Percentiles rank a stretch among this genome's conserved stretches.
These are phyloP conservation scores for Malurus alboscapulatus DNA, from an alignment of 2,113 vertebrate genomes.

Conservation along the genomic window DNA sequence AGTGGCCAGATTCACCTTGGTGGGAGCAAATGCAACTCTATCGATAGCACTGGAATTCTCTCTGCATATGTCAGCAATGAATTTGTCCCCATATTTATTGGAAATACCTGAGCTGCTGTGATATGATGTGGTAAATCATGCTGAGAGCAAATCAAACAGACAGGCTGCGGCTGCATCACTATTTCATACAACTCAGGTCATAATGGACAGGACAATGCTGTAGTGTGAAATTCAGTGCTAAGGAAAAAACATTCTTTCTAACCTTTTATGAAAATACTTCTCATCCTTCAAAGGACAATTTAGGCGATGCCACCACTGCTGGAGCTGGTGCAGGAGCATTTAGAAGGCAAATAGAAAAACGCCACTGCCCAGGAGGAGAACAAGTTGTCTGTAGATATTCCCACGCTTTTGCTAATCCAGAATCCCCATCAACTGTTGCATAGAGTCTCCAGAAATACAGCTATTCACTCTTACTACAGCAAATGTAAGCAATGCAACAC, in stretches of 20 bases:
- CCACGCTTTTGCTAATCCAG: slow-evolving; percentile 1
- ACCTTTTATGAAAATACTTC: slow-evolving; percentile 46
- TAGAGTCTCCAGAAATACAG: slow-evolving; percentile 52
- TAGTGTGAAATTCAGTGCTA: slow-evolving; percentile 39
- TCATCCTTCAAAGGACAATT: slow-evolving; percentile 52
- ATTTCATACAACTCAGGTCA: slow-evolving; percentile 28
- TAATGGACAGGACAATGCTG: slow-evolving; percentile 30
- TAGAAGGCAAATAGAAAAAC: slow-evolving; percentile 38
- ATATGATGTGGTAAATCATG: slow-evolving; percentile 48
- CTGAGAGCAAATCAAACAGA: slow-evolving; percentile 61
- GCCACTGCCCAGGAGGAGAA: neutral
- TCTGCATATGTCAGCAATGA: slow-evolving; percentile 49
- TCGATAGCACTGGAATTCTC: slow-evolving; percentile 4
- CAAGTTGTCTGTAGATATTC: neutral
- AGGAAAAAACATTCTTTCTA: slow-evolving; percentile 52
- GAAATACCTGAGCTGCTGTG: slow-evolving; percentile 48
- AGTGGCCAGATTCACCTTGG: slow-evolving; percentile 30
- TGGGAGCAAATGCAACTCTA: slow-evolving; percentile 25
- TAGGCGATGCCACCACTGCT: neutral
- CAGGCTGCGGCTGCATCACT: slow-evolving; percentile 48
- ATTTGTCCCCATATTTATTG: slow-evolving; percentile 57
- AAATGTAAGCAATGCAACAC: slow-evolving; percentile 79
- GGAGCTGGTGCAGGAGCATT: neutral
- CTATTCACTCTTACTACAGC: slow-evolving; percentile 42
- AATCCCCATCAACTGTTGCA: slow-evolving; percentile 51